Conservation (phyloP, 2,797 vertebrate genomes). For the Lepidocolaptes lacrymiger region DNA sequence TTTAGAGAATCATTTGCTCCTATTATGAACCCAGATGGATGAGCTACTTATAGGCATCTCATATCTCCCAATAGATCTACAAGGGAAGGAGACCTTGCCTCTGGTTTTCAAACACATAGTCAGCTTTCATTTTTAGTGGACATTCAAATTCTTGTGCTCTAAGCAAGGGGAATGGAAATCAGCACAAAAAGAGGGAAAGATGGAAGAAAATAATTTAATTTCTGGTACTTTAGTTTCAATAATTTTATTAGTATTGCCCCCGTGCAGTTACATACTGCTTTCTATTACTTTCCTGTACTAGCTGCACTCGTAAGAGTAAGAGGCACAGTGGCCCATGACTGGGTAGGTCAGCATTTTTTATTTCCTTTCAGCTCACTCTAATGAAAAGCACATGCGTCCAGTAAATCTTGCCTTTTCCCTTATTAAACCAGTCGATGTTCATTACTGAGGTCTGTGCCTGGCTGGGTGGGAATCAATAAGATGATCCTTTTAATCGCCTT, state of each 20-base stretch:
- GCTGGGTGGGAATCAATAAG: constrained; percentile 79
- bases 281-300: constrained; percentile 65
- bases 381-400: constrained; percentile 86
- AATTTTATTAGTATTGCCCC: constrained; percentile 55
- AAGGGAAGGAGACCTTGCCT: background rate
- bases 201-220: constrained; percentile 58
- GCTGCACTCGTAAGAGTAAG: constrained; percentile 62
- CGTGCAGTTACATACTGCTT: constrained; percentile 55
- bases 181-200: background rate
- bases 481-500: constrained; percentile 78
- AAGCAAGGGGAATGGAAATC: background rate
- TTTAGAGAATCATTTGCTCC: constrained; percentile 19
- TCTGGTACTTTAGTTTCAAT: constrained; percentile 60
- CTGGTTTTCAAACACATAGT: background rate
- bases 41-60: background rate
- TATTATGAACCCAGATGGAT: background rate
- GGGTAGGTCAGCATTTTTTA: constrained; percentile 84
- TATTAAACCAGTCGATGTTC: constrained; percentile 80
- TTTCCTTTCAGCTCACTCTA: constrained; percentile 82
- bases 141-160: background rate
- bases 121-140: constrained; percentile 2
- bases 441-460: constrained; percentile 75
- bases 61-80: background rate
- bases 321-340: constrained; percentile 75
- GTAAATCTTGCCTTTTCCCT: constrained; percentile 80